Conservation (phyloP, 2,113 vertebrate genomes). For the Trogon melanurus region DNA sequence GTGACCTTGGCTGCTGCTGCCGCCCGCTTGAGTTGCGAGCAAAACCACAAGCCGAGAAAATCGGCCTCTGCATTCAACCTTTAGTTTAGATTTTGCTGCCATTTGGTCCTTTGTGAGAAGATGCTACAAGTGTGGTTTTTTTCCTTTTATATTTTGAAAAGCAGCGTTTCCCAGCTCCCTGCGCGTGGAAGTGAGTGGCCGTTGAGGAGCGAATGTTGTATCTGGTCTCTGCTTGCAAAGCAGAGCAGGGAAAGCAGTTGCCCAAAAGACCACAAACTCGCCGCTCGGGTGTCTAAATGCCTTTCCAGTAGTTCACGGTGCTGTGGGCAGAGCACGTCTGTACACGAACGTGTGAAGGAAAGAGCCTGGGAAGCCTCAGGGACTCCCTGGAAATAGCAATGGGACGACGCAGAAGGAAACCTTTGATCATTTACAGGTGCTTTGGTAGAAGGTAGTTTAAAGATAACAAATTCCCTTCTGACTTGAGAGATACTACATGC, state of each 20-base stretch:
- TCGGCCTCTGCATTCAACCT: accelerated
- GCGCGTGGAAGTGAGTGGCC: accelerated
- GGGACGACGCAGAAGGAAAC: neutral
- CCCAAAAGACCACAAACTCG: neutral
- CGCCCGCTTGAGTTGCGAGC: neutral
- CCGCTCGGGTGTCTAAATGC: neutral
- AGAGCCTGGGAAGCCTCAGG: neutral
- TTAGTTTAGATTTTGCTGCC: neutral
- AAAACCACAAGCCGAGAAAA: neutral
- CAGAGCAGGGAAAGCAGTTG: neutral
- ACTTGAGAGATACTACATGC: neutral
- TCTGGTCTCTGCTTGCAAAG: neutral
- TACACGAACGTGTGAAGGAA: neutral
- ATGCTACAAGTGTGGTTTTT: neutral
- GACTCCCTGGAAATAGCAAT: neutral
- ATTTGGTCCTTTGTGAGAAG: neutral
- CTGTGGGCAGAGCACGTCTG: neutral
- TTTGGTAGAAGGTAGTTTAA: neutral
- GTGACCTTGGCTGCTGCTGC: neutral
- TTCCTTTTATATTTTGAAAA: neutral
- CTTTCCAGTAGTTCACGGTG: neutral
- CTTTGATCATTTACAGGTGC: neutral
- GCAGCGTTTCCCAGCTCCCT: neutral
- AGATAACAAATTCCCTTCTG: neutral
- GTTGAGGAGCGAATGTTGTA: neutral